These are phyloP conservation scores for Clarias gariepinus DNA, from an alignment of 2,113 vertebrate genomes.

Conservation along the genomic window DNA sequence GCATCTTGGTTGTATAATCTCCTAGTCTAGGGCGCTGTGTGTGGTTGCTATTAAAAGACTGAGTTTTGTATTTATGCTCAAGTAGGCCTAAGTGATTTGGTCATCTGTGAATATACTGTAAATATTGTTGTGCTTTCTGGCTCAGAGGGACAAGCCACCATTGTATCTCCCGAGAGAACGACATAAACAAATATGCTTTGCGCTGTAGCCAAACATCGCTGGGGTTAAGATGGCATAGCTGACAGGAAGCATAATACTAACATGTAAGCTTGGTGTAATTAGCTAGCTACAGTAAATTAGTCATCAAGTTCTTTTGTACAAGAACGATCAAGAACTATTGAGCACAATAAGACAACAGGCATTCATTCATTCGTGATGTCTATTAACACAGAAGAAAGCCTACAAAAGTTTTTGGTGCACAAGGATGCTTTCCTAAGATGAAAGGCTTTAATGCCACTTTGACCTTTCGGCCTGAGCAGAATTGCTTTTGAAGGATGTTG, in stretches of 20 bases:
- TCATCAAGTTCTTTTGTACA: background rate
- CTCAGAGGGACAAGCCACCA: too few species aligned
- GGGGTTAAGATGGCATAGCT: too few species aligned
- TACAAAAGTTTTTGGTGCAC: background rate
- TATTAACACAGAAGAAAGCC: background rate
- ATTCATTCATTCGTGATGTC: background rate
- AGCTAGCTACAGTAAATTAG: background rate
- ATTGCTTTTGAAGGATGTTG: conserved; percentile 23
- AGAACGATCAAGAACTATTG: background rate
- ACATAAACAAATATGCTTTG: too few species aligned
- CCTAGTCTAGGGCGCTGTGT: too few species aligned
- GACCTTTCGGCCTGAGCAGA: conserved; percentile 23
- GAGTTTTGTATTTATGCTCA: too few species aligned
- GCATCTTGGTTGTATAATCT: too few species aligned
- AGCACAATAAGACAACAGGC: background rate
- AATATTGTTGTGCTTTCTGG: too few species aligned
- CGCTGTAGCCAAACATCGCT: too few species aligned
- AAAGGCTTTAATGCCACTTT: conserved; percentile 26
- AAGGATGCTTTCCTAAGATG: background rate
- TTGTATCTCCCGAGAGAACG: too few species aligned
- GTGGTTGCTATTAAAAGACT: too few species aligned
- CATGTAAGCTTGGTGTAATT: background rate
- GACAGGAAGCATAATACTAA: background rate
- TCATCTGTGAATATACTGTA: too few species aligned
- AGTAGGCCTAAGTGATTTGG: too few species aligned